Conservation (phyloP, 2,888 invertebrate genomes). For the Geophilus truncorum region DNA sequence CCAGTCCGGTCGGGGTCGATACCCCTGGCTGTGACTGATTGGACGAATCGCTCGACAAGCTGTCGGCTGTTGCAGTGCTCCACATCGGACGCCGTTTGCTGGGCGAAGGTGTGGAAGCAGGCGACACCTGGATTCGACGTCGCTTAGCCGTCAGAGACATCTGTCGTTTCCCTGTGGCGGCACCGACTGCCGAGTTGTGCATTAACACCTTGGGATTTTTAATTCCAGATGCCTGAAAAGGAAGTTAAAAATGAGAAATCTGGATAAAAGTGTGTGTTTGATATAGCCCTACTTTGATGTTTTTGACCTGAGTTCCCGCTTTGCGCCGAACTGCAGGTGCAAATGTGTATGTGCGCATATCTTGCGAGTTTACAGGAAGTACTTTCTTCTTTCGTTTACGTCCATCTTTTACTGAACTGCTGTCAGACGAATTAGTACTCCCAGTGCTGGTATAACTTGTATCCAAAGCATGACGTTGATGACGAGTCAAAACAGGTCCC, state of each 20-base stretch:
- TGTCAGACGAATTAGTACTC: conserved; percentile 31
- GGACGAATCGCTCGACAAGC: conserved; percentile 32
- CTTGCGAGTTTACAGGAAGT: not conserved
- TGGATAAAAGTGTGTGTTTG: not conserved
- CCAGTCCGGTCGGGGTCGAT: not conserved
- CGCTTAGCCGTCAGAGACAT: not conserved
- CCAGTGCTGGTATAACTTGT: conserved; percentile 15
- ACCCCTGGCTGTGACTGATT: conserved; percentile 23
- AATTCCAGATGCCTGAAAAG: not conserved
- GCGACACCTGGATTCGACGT: not conserved
- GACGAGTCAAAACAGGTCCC: conserved; percentile 35
- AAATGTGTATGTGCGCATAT: not conserved
- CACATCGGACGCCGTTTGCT: conserved; percentile 28
- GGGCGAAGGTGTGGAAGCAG: not conserved
- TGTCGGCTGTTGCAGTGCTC: conserved; percentile 25
- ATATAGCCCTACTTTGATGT: not conserved
- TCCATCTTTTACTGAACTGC: conserved; percentile 26
- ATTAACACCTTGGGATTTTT: not conserved
- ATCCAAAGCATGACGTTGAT: not conserved
- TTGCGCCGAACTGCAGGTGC: not conserved
- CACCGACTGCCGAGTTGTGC: not conserved
- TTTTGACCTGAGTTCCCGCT: not conserved
- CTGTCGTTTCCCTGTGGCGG: conserved; percentile 23
- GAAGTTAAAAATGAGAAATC: not conserved
- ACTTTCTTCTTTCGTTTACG: not conserved